Base-by-base conservation (phyloP, 2,888 invertebrate species). In the Cheilosia vernalis region DNA sequence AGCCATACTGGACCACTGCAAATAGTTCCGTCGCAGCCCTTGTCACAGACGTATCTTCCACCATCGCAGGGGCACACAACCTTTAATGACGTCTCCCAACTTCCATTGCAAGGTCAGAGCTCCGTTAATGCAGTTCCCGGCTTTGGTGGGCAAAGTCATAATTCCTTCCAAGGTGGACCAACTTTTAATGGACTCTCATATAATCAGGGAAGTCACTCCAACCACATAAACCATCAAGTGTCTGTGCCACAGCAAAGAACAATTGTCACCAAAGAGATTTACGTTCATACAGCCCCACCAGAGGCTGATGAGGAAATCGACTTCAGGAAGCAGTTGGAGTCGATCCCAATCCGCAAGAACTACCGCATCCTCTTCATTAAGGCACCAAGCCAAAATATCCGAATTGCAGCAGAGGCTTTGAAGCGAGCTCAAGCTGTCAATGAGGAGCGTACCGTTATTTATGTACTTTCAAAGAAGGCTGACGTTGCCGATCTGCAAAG, bases 401-500 rank as follows among this genome's bases (percentile, higher is more conserved):
- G 88, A 61, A 90, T 92, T 30, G 89, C 90, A 4, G 92, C 91
- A 24, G 92, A 92, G 49, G 89, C 90, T 0, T 84, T 91, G 42
- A 89, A 89, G 69, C 89, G 88, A 1, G 89, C 89, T 61, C 90
- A 91, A 82, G 88, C 90, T 40, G 87, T 89, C 58, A 91, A 90
- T 42, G 92, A 92, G 88, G 92, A 92, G 78, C 92, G 91, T 88
- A 92, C 92, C 19, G 90, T 92, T 69, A 92, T 92, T 78, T 92
- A 92, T 83, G 92, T 92, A 33, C 88, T 91, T 63, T 89, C 90
- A 53, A 92, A 92, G 89, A 92, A 92, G 86, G 89, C 90, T 56
- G 91, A 92, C 24, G 80, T 90, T 13, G 73, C 88, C 30, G 90
- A 90, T 21, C 88, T 91, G 63, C 91, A 91, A 66, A 95, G 96